Conservation (phyloP, 2,113 vertebrate species). For the Emydocephalus ijimae region DNA sequence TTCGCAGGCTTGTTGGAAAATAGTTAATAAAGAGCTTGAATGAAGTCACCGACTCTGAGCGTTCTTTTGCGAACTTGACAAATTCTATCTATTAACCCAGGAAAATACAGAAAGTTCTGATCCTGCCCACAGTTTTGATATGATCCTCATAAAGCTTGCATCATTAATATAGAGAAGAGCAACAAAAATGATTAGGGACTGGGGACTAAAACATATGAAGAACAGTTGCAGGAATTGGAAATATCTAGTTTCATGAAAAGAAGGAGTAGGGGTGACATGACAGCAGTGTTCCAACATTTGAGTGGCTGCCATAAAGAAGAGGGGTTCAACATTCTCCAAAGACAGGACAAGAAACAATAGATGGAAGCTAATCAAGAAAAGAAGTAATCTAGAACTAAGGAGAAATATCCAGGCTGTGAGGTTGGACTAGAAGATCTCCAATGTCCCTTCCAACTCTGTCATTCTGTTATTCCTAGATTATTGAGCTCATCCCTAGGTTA, state of each 20-base stretch:
- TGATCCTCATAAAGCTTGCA: background rate
- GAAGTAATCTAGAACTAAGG: background rate
- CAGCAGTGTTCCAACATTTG: background rate
- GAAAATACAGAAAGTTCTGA: background rate
- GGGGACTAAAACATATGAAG: background rate
- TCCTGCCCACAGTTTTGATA: background rate
- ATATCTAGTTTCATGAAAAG: background rate
- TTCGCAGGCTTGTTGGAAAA: no score
- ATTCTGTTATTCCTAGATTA: background rate
- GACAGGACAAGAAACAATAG: background rate
- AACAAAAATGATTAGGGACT: background rate
- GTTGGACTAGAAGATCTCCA: background rate
- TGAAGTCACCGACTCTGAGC: no score
- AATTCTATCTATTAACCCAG: background rate
- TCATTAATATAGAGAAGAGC: background rate
- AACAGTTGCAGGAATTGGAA: background rate
- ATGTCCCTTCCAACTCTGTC: background rate
- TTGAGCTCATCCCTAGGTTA: background rate
- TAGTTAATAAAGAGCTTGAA: no score
- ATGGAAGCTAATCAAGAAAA: background rate
- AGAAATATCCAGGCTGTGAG: background rate
- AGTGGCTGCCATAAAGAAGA: no score
- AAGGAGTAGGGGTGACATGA: background rate
- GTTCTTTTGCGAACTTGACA: no score
- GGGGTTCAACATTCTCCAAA: background rate